Evolutionary conservation across 2,797 vertebrate species (phyloP), one percentile per base, ranked within the genome.

Genomic region (Poecile montanus): DNA sequence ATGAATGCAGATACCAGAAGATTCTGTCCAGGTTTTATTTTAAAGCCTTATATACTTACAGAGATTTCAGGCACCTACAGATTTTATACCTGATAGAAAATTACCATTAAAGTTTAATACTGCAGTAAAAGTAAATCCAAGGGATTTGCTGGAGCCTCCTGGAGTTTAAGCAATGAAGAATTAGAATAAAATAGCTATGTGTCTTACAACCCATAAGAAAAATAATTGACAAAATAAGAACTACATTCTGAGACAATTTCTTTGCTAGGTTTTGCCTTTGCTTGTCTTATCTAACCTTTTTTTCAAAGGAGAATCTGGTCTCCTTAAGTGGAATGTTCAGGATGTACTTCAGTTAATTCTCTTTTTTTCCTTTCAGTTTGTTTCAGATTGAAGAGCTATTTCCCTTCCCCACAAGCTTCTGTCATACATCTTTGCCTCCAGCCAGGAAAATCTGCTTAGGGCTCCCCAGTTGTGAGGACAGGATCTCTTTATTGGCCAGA

Each of bases 11-110:
- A 71, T 61, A 85, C 29, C 56, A 25, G 27, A 77, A 76, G 44
- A 73, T 34, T 58, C 74, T 74, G 60, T 63, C 67, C 74, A 36
- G 74, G 29, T 87, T 95, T 85, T 83, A 79, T 79, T 93, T 90
- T 84, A 84, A 94, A 90, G 57, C 44, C 75, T 89, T 84, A 54
- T 51, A 38, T 73, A 73, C 78, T 88, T 74, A 57, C 38, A 79
- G 93, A 88, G 48, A 82, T 94, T 92, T 91, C 48, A 77, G 78
- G 56, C 63, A 89, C 74, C 90, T 93, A 60, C 88, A 89, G 84
- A 90, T 95, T 91, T 95, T 82, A 26, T 79, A 73, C 32, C 54
- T 87, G 63, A 89, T 91, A 94, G 90, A 85, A 95, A 94, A 85
- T 93, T 92, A 75, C 90, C 47, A 65, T 74, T 91, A 17, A 89